phyloP scores from a whole-genome alignment of 2,113 vertebrate species.

The Eretmodus cyanostictus region DNA sequence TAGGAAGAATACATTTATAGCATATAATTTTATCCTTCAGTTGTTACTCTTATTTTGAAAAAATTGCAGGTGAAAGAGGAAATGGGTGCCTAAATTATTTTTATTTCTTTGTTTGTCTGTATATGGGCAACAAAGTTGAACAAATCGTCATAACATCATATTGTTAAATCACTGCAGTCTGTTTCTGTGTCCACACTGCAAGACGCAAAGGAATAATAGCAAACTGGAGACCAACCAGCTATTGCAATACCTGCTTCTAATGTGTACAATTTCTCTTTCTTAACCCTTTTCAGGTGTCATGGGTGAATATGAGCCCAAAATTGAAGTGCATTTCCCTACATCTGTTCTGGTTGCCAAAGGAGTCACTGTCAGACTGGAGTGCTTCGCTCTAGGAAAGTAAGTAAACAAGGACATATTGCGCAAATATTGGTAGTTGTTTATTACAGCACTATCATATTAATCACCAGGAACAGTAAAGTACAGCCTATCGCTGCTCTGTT shows the following conservation, averaged over 20 bases:
- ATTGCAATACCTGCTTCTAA: slow-evolving; percentile 4
- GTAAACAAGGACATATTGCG: slow-evolving; percentile 57
- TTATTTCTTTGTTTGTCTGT: not conserved
- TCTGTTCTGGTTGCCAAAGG: slow-evolving; percentile 86
- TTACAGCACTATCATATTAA: slow-evolving; percentile 11
- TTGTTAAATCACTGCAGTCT: not conserved
- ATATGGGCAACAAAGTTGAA: not conserved
- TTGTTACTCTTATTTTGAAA: not conserved
- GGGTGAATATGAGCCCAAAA: slow-evolving; percentile 98
- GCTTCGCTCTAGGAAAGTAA: slow-evolving; percentile 98
- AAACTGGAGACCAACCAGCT: not conserved
- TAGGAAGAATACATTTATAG: not conserved
- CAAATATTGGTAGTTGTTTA: slow-evolving; percentile 16
- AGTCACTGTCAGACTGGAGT: slow-evolving; percentile 89
- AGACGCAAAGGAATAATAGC: not conserved
- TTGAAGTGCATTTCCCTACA: slow-evolving; percentile 92
- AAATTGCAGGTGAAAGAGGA: not conserved
- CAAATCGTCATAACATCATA: not conserved
- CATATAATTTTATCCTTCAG: not conserved
- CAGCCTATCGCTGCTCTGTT: not conserved
- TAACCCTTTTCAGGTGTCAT: slow-evolving; percentile 83
- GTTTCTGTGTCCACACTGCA: not conserved
- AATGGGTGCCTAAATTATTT: not conserved
- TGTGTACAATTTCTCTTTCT: slow-evolving; percentile 28
- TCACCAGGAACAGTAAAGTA: not conserved